Base-by-base conservation (phyloP, 2,888 invertebrate genomes). In the Aplocera efformata region DNA sequence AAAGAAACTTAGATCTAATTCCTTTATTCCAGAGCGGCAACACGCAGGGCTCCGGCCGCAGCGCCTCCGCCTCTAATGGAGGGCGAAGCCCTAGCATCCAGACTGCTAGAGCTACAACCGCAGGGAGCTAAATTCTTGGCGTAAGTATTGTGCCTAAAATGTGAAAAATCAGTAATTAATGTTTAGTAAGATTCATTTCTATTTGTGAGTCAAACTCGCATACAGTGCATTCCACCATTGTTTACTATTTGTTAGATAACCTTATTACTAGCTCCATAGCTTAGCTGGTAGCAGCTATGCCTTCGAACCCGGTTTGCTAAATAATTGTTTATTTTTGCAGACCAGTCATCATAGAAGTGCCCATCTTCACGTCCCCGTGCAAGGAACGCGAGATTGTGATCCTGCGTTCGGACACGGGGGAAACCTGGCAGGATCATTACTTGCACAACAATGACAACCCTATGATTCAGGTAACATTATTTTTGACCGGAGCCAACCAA, bases 41-140 rank as follows among this genome's bases (percentile, higher is more conserved):
- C 84, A 0, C 67, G 84, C 0, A 68, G 88, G 0, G 82, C 88
- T 0, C 85, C 90, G 1, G 85, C 72, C 0, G 84, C 90, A 0
- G 96, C 98, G 78, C 98, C 98, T 2, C 98, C 99, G 0, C 98
- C 98, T 0, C 86, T 99, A 7, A 98, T 98, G 94, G 99, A 99
- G 79, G 98, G 98, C 7, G 99, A 99, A 82, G 98, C 98, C 1
- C 89, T 99, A 42, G 99, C 98, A 0, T 97, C 98, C 48, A 90
- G 99, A 45, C 92, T 99, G 32, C 88, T 99, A 49, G 98, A 99
- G 82, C 90, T 99, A 82, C 98, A 98, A 48, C 99, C 99, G 7
- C 95, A 97, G 36, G 97, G 96, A 41, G 98, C 97, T 29, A 97
- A 97, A 80, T 99, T 99, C 88, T 91, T 99, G 67, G 98, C 98